Evolutionary conservation across 2,888 invertebrate genomes (phyloP).

Genomic region (Esperia sulphurella): DNA sequence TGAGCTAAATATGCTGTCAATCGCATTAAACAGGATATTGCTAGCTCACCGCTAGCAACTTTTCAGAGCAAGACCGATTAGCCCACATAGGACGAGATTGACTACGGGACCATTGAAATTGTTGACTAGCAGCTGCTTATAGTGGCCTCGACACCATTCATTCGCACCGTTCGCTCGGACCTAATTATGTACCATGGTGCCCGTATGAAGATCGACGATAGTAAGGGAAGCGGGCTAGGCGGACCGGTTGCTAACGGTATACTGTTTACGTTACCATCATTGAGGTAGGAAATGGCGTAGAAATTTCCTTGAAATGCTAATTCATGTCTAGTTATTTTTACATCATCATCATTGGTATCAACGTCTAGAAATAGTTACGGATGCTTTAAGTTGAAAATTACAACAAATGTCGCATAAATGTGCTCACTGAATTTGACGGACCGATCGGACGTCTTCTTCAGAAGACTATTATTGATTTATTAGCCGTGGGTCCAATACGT

Average conservation of each 20-base stretch:
- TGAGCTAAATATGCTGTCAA: too few species aligned
- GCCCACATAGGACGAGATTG: slow-evolving; percentile 12
- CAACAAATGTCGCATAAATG: too few species aligned
- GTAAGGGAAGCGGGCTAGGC: slow-evolving; percentile 39
- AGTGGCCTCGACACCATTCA: slow-evolving; percentile 61
- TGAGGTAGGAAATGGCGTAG: not conserved
- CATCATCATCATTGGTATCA: too few species aligned
- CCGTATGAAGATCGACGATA: slow-evolving; percentile 46
- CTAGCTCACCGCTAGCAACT: not conserved
- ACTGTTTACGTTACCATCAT: not conserved
- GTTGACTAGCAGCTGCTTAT: slow-evolving; percentile 19
- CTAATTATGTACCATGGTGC: slow-evolving; percentile 41
- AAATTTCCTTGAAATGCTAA: not conserved
- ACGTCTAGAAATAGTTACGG: too few species aligned
- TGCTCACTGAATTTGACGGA: too few species aligned
- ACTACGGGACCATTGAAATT: slow-evolving; percentile 7
- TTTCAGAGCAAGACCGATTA: slow-evolving; percentile 3
- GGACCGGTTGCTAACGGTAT: slow-evolving; percentile 45
- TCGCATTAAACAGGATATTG: not conserved
- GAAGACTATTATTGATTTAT: too few species aligned
- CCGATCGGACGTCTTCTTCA: too few species aligned
- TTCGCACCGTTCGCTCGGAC: slow-evolving; percentile 50
- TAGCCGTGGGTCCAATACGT: too few species aligned
- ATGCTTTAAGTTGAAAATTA: too few species aligned
- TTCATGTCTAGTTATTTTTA: not conserved